phyloP scores from a whole-genome alignment of 2,113 vertebrate species.

The Spea multiplicata region DNA sequence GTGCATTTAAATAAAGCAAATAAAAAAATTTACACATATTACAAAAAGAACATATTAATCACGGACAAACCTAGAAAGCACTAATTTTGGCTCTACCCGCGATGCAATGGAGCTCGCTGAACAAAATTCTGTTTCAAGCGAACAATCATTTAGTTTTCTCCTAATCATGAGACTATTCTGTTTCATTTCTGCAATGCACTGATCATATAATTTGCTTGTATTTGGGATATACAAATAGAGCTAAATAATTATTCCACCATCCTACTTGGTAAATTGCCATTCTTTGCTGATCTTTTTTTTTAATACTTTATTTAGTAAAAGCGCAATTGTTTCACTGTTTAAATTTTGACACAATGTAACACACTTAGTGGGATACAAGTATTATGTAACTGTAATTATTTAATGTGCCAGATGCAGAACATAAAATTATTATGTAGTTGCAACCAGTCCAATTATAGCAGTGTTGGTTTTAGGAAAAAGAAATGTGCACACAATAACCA shows the following conservation, averaged over 20 bases:
- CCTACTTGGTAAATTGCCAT: conserved; percentile 12
- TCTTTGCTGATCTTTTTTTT: conserved; percentile 10
- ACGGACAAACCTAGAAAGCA: conserved; percentile 5
- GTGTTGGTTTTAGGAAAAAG: conserved; percentile 14
- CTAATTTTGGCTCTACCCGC: background rate
- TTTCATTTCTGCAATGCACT: conserved; percentile 18
- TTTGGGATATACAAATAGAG: conserved; percentile 19
- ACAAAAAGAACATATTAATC: background rate
- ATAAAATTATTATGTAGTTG: conserved; percentile 40
- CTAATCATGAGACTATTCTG: conserved; percentile 12
- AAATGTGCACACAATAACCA: background rate
- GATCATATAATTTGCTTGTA: conserved; percentile 5
- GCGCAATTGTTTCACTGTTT: conserved; percentile 21
- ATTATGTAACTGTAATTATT: conserved; percentile 39
- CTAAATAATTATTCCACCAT: conserved; percentile 4
- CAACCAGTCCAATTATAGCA: conserved; percentile 23
- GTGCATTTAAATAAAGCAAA: too few relatives aligned
- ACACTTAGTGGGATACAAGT: conserved; percentile 11
- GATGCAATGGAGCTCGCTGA: background rate
- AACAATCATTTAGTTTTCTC: conserved; percentile 16
- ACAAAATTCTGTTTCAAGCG: conserved; percentile 12
- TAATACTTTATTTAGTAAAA: conserved; percentile 1
- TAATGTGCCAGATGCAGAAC: conserved; percentile 37
- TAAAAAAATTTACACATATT: too few relatives aligned
- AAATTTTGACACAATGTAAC: conserved; percentile 8